Conservation (phyloP, 2,888 invertebrate species). For the Nymphalis urticae region DNA sequence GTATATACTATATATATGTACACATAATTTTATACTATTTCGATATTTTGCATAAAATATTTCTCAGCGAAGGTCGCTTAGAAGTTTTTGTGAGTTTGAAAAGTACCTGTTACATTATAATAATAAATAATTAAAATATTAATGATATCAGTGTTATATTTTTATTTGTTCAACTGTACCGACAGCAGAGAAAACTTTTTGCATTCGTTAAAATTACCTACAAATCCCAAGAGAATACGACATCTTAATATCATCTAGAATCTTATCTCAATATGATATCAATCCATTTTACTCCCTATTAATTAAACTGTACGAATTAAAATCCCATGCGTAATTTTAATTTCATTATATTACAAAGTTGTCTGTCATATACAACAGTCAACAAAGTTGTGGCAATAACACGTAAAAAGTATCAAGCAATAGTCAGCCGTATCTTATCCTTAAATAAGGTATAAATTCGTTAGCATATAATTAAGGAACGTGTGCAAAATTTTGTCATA, state of each 20-base stretch:
- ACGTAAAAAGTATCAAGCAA: neutral
- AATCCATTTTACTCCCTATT: constrained; percentile 17
- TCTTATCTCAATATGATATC: constrained; percentile 3
- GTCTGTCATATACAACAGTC: constrained; percentile 25
- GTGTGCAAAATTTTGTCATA: constrained; percentile 2
- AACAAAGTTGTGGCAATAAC: constrained; percentile 2
- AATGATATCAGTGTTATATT: too few species aligned
- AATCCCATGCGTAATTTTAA: constrained; percentile 16
- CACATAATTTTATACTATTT: neutral
- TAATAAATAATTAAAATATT: too few species aligned
- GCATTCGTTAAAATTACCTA: constrained; percentile 17
- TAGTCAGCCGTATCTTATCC: neutral
- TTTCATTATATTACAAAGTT: constrained; percentile 35
- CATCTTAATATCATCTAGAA: constrained; percentile 10
- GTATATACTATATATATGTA: neutral
- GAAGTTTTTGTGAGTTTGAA: neutral
- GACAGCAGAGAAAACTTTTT: neutral
- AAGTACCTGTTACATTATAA: too few species aligned
- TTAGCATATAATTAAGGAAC: neutral
- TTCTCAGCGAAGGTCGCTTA: neutral
- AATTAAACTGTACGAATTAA: constrained; percentile 1
- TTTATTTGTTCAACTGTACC: neutral
- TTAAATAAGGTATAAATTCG: neutral
- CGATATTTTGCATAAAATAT: neutral
- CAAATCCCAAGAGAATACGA: constrained; percentile 12